Percentiles rank a stretch among this genome's conserved stretches.
Evolutionary conservation across 2,113 vertebrate species (phyloP).

Genomic region (Hoplias malabaricus): DNA sequence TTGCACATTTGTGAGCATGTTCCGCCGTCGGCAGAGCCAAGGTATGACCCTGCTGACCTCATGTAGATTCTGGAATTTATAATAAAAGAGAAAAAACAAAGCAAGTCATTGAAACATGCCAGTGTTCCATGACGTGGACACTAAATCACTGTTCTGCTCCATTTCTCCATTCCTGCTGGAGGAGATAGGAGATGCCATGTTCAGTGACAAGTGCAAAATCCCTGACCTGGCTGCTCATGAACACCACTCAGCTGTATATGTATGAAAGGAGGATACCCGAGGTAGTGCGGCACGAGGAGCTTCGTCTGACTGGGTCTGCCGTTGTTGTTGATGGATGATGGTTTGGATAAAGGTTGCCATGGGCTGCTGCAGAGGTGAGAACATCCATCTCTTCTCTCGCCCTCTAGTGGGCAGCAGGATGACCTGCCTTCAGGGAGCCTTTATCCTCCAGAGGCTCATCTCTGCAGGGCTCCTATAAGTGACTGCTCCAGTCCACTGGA

Average conservation of each 20-base stretch:
- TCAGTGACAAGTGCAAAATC: slow-evolving; percentile 3
- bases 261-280: slow-evolving; percentile 27
- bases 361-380: neutral
- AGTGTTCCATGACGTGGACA: slow-evolving; percentile 8
- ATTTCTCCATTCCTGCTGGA: slow-evolving; percentile 10
- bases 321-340: slow-evolving; percentile 41
- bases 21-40: neutral
- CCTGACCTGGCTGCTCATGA: neutral
- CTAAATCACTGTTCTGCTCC: slow-evolving; percentile 27
- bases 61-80: neutral
- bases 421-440: neutral
- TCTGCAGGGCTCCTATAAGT: neutral
- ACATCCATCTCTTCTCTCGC: slow-evolving; percentile 10
- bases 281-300: slow-evolving; percentile 4
- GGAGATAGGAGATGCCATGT: slow-evolving; percentile 9
- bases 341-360: neutral
- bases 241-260: neutral
- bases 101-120: neutral
- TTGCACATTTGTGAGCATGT: slow-evolving; percentile 16
- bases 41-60: neutral
- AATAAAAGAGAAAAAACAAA: neutral
- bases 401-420: slow-evolving; percentile 23
- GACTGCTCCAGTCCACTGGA: neutral
- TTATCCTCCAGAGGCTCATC: neutral
- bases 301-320: neutral